Evolutionary conservation across 2,797 vertebrate genomes (phyloP), one percentile per base, ranked within the genome.

Genomic region (Diplodus puntazzo): DNA sequence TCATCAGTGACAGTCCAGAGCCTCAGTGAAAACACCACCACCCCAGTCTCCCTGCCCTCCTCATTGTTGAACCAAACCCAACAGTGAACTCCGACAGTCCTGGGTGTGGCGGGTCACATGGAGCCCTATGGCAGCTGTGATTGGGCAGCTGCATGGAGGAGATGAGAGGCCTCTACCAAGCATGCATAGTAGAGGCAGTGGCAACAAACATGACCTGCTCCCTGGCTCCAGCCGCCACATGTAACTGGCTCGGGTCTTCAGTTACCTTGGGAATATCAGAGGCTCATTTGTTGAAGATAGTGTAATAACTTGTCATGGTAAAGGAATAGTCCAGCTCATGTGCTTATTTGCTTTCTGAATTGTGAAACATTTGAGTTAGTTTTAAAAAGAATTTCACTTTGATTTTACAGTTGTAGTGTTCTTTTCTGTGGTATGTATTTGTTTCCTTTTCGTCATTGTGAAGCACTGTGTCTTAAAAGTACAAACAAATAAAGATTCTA

Each of bases 31-130:
- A 92, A 76, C 66, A 69, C 85, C 74, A 75, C 86, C 64, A 90
- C 89, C 16, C 89, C 90, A 0, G 21, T 75, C 27, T 77, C 94
- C 45, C 65, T 82, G 45, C 85, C 76, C 58, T 69, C 74, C 0
- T 50, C 67, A 0, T 60, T 20, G 42, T 59, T 34, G 58, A 72
- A 4, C 54, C 79, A 61, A 55, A 78, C 5, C 0, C 61, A 81
- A 0, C 1, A 0, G 0, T 73, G 48, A 23, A 79, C 69, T 39
- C 57, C 23, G 21, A 73, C 49, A 0, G 91, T 74, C 3, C 79
- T 90, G 50, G 88, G 87, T 4, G 91, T 93, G 43, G 87, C 89
- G 0, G 92, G 90, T 34, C 92, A 94, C 87, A 80, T 90, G 87
- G 93, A 94, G 77, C 81, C 77, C 27, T 21, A 58, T 11, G 3